A percentile compares a stretch with the other conserved stretches of the same genome.
phyloP scores from a whole-genome alignment of 2,888 invertebrate genomes.

The Corbicula japonica region DNA sequence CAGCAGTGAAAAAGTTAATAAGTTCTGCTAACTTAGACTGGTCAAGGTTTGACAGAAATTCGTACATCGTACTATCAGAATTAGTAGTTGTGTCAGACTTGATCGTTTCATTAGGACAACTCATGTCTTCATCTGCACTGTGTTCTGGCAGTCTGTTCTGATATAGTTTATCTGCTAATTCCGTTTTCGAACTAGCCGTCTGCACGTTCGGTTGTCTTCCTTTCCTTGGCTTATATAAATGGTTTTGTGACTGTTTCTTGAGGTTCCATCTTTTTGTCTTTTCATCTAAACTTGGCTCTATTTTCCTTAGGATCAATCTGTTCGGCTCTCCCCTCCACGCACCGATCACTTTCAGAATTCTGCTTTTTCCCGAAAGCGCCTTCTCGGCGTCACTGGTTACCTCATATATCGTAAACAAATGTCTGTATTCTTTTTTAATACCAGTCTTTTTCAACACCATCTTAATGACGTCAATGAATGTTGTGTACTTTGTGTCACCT shows the following conservation, averaged over 20 bases:
- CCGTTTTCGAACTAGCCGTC: background rate
- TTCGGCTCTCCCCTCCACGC: slow-evolving; percentile 45
- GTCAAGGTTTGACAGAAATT: slow-evolving; percentile 50
- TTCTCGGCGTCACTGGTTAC: slow-evolving; percentile 37
- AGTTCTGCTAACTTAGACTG: slow-evolving; percentile 47
- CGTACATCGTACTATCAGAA: slow-evolving; percentile 51
- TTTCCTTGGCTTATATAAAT: background rate
- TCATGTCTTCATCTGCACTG: too few relatives aligned
- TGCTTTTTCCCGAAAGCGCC: slow-evolving; percentile 35
- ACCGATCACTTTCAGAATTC: slow-evolving; percentile 45
- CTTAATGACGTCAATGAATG: slow-evolving; percentile 64
- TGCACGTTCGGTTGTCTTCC: slow-evolving; percentile 7
- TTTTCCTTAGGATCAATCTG: slow-evolving; percentile 47
- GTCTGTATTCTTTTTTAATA: slow-evolving; percentile 52
- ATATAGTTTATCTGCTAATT: slow-evolving; percentile 23
- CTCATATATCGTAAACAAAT: slow-evolving; percentile 52
- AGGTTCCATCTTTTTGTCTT: slow-evolving; percentile 28
- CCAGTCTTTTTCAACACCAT: slow-evolving; percentile 66
- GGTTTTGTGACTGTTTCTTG: background rate
- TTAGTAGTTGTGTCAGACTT: slow-evolving; percentile 34
- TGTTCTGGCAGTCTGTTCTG: too few relatives aligned
- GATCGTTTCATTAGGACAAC: too few relatives aligned
- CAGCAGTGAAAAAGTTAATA: slow-evolving; percentile 48
- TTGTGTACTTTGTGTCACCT: slow-evolving; percentile 63
- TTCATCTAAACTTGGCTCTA: slow-evolving; percentile 30